These are phyloP conservation scores for Nannospalax galili DNA, from an alignment of 2,113 vertebrate genomes.

Conservation along the genomic window DNA sequence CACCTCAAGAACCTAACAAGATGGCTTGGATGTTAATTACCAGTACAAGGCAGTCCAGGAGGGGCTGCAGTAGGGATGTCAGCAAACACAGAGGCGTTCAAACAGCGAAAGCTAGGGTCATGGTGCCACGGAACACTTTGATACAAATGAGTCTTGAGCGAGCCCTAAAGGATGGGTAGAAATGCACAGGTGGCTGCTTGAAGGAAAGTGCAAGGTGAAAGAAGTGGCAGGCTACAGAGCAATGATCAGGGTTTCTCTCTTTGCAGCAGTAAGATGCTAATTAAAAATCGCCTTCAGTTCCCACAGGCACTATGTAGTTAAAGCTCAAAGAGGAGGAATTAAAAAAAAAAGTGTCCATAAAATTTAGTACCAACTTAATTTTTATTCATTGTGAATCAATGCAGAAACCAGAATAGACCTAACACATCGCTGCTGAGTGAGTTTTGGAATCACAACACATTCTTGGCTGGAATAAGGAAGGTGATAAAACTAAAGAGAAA, in stretches of 20 bases:
- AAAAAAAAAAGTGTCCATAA: background rate
- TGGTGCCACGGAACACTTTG: background rate
- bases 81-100: background rate
- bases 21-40: background rate
- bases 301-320: background rate
- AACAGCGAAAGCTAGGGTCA: background rate
- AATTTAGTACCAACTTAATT: conserved; percentile 68
- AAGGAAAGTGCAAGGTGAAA: background rate
- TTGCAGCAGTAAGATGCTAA: conserved; percentile 21
- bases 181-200: background rate
- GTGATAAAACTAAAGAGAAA: conserved; percentile 64
- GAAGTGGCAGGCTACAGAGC: background rate
- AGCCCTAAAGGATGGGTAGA: background rate
- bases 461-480: conserved; percentile 72
- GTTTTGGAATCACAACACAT: conserved; percentile 67
- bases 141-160: background rate
- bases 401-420: conserved; percentile 66
- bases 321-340: conserved; percentile 40
- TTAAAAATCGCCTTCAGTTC: conserved; percentile 8
- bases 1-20: background rate
- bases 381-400: conserved; percentile 65
- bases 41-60: background rate
- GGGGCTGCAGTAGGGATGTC: background rate
- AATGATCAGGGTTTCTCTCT: background rate
- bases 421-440: conserved; percentile 52